Evolutionary conservation across 2,797 vertebrate species (phyloP).

Genomic region (Kryptopterus vitreolus): DNA sequence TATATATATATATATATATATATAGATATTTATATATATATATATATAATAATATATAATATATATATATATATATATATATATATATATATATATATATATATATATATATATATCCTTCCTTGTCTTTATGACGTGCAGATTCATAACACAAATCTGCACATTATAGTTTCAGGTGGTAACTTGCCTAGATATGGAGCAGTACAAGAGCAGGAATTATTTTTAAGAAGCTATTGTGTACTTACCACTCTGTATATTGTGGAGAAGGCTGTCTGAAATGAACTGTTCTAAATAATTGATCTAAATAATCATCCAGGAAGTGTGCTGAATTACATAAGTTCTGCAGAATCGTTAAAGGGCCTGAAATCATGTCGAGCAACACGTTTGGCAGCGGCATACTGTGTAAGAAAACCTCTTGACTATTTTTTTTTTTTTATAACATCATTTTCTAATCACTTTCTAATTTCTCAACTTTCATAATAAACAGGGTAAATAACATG

Average conservation of each 20-base stretch:
- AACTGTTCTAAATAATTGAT: not conserved
- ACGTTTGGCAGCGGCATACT: conserved; percentile 65
- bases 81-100: not conserved
- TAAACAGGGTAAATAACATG: too few species aligned
- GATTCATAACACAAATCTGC: not conserved
- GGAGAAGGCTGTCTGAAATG: not conserved
- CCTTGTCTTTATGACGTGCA: not conserved
- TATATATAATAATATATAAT: too few species aligned
- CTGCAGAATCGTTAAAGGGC: not conserved
- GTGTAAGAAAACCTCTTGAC: conserved; percentile 66
- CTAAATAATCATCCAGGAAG: conserved; percentile 22
- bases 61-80: not conserved
- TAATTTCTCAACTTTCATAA: too few species aligned
- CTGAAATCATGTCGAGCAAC: conserved; percentile 68
- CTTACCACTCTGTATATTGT: not conserved
- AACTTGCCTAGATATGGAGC: not conserved
- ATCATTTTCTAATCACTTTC: too few species aligned
- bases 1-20: not conserved
- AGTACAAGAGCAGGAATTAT: not conserved
- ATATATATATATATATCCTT: not conserved
- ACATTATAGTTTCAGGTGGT: not conserved
- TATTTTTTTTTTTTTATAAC: not conserved
- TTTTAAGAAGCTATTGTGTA: not conserved
- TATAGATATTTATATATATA: not conserved
- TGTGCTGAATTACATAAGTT: not conserved